Evolutionary conservation across 2,113 vertebrate species (phyloP), one percentile per base, ranked within the genome.

Genomic region (Festucalex cinctus): DNA sequence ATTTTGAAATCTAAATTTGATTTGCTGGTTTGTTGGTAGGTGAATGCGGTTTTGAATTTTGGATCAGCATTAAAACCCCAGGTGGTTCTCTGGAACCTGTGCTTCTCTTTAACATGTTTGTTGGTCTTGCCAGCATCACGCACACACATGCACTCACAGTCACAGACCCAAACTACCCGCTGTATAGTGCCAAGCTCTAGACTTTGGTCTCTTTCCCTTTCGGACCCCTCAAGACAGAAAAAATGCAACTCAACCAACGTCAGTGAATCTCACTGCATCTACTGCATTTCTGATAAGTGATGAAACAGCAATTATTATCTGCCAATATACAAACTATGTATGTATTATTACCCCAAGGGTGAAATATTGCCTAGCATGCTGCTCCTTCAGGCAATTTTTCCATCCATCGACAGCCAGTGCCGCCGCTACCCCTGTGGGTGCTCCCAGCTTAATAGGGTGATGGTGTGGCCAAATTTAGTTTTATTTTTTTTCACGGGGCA

Each of bases 101-200:
- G 66, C 80, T 88, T 82, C 86, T 90, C 83, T 89, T 85, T 84
- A 83, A 83, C 78, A 84, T 81, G 79, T 87, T 83, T 76, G 84
- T 74, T 58, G 63, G 71, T 80, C 57, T 70, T 71, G 65, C 63
- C 66, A 9, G 68, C 78, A 53, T 63, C 74, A 75, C 76, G 79
- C 66, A 48, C 39, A 56, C 36, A 53, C 26, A 51, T 16, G 17
- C 32, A 59, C 57, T 35, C 17, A 59, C n/a, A n/a, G n/a, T n/a
- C n/a, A n/a, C 14, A 9, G 5, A 32, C 14, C 5, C 17, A 62
- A 62, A 26, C n/a, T 39, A 19, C 22, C 36, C 36, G 12, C 3
- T 60, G 20, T 0, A 68, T 69, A 61, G 69, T 62, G 72, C 81
- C 35, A 53, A 22, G 22, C 37, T 26, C 26, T 13, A 63, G 44